phyloP scores from a whole-genome alignment of 1,140 invertebrate species.

The Drosophila rhopaloa region DNA sequence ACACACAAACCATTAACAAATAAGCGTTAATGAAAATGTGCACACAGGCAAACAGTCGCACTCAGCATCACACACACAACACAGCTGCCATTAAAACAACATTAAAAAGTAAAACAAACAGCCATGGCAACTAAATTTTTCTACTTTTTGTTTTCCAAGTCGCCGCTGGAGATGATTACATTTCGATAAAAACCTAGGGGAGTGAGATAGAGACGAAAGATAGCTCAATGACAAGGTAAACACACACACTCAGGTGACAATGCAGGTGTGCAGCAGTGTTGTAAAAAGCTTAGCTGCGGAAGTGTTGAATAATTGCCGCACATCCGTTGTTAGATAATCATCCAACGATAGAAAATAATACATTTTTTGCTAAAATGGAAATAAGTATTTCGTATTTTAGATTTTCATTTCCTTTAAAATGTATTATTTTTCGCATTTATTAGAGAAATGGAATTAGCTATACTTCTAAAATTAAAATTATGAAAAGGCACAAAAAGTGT shows the following conservation, averaged over 20 bases:
- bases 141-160: conserved; percentile 35
- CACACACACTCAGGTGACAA: conserved; percentile 21
- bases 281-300: conserved; percentile 43
- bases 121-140: conserved; percentile 60
- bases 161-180: conserved; percentile 48
- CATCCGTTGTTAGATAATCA: conserved; percentile 41
- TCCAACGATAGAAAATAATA: conserved; percentile 1
- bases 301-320: conserved; percentile 56
- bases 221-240: conserved; percentile 48
- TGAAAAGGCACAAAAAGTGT: neutral
- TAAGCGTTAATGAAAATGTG: conserved; percentile 55
- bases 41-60: conserved; percentile 17
- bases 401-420: neutral
- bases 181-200: conserved; percentile 41
- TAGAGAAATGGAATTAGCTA: neutral
- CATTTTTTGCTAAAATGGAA: neutral
- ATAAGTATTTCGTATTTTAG: no score
- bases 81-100: conserved; percentile 73
- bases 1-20: conserved; percentile 43
- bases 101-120: conserved; percentile 71
- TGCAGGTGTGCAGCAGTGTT: conserved; percentile 47
- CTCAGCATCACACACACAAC: conserved; percentile 35
- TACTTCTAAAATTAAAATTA: neutral
- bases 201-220: conserved; percentile 10
- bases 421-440: neutral